Evolutionary conservation across 2,113 vertebrate species (phyloP), one percentile per base, ranked within the genome.

Genomic region (Pavo muticus): DNA sequence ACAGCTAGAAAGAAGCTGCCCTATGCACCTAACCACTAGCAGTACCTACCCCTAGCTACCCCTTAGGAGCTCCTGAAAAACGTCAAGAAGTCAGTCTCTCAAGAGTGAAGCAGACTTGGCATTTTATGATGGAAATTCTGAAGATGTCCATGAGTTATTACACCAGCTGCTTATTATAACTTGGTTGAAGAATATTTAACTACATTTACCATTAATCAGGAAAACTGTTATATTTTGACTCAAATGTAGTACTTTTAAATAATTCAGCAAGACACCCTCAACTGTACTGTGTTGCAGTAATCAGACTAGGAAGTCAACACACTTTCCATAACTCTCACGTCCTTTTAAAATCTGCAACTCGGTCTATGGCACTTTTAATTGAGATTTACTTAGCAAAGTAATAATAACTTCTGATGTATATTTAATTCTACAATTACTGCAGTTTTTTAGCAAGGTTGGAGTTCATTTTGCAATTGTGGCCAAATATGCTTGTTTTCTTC

Each of bases 11-110:
- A 35, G 15, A 44, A 23, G 2, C 24, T 10, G 8, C 4, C 3
- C 11, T 7, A 4, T 1, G 19, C 9, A 8, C 4, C 11, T 27
- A 50, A 18, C 9, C 14, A 12, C 40, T 7, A 25, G 8, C 9
- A 40, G 18, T 16, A 29, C 52, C 25, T 29, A 54, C 52, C 14
- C 52, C 52, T 29, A 30, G 16, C 23, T 23, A 25, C 0, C 30
- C 17, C 39, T 44, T 20, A 12, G 11, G 67, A 87, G 40, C 32
- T 59, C 29, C 32, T 15, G 10, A 37, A 7, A 65, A 52, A 23
- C 35, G 39, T 42, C 37, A 23, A 9, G 25, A 3, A 32, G 35
- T 32, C 39, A 56, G 10, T 6, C 40, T 10, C 24, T 60, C 47
- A 45, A 84, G 37, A 72, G 8, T 48, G 68, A 23, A 27, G 65